These are phyloP conservation scores for Sinosuthora webbiana DNA, from an alignment of 2,113 vertebrate species.

Conservation along the genomic window DNA sequence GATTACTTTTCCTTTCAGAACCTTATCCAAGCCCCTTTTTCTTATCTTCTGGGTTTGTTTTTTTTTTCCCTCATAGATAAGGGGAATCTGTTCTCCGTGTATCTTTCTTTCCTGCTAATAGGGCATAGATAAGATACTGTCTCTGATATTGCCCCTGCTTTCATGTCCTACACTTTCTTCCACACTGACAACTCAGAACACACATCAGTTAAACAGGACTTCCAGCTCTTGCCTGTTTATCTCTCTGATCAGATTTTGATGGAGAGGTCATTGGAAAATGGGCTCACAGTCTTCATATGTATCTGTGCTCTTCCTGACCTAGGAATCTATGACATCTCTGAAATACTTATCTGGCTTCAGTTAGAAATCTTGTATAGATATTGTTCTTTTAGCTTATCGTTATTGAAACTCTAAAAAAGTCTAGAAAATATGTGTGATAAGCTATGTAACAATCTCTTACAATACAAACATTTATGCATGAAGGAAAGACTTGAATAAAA, in stretches of 20 bases:
- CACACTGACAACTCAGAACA: neutral
- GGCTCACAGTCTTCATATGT: neutral
- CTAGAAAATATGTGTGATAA: neutral
- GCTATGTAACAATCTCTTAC: neutral
- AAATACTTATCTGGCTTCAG: neutral
- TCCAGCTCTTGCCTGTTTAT: neutral
- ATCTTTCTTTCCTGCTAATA: neutral
- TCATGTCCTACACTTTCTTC: neutral
- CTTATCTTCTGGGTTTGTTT: neutral
- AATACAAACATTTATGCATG: neutral
- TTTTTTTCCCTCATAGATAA: neutral
- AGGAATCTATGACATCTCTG: neutral
- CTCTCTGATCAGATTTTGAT: neutral
- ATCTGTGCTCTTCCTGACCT: neutral
- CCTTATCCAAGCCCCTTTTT: neutral
- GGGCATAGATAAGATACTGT: neutral
- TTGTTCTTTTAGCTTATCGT: neutral
- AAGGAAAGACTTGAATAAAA: neutral
- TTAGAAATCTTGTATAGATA: neutral
- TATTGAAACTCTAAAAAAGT: neutral
- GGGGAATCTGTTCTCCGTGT: neutral
- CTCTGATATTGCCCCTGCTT: neutral
- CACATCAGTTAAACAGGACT: neutral
- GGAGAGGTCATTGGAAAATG: neutral
- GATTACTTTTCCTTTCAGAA: neutral